These are phyloP conservation scores for Ciconia boyciana DNA, from an alignment of 2,113 vertebrate species.

Conservation along the genomic window DNA sequence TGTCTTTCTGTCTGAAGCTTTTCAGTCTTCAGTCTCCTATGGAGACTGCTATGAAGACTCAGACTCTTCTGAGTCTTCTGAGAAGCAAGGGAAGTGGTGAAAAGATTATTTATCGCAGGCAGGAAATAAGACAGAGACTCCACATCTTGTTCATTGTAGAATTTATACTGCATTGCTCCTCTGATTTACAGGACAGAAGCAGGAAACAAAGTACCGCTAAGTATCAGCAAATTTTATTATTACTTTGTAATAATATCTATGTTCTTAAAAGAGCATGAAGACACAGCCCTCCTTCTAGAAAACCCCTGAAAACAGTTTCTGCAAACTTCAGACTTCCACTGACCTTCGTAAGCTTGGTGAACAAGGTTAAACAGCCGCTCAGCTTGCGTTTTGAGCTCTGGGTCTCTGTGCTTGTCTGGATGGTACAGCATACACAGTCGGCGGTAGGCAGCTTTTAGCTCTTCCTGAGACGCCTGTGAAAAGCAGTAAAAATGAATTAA, in stretches of 20 bases:
- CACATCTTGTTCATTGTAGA: background rate
- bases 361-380: conserved; percentile 95
- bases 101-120: background rate
- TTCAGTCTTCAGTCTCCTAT: background rate
- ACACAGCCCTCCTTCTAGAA: background rate
- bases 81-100: background rate
- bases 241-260: background rate
- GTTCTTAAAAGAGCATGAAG: background rate
- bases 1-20: background rate
- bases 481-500: background rate
- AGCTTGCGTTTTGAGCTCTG: conserved; percentile 90
- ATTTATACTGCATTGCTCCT: background rate
- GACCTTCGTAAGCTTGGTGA: conserved; percentile 98
- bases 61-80: background rate
- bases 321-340: background rate
- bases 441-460: conserved; percentile 93
- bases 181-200: background rate
- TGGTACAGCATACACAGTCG: conserved; percentile 97
- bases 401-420: conserved; percentile 97
- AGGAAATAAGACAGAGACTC: background rate
- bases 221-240: background rate
- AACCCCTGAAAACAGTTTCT: background rate
- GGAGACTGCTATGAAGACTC: no score
- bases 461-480: conserved; percentile 90
- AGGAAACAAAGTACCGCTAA: background rate